Evolutionary conservation across 1,140 invertebrate species (phyloP).

Genomic region (Pentalonia nigronervosa): DNA sequence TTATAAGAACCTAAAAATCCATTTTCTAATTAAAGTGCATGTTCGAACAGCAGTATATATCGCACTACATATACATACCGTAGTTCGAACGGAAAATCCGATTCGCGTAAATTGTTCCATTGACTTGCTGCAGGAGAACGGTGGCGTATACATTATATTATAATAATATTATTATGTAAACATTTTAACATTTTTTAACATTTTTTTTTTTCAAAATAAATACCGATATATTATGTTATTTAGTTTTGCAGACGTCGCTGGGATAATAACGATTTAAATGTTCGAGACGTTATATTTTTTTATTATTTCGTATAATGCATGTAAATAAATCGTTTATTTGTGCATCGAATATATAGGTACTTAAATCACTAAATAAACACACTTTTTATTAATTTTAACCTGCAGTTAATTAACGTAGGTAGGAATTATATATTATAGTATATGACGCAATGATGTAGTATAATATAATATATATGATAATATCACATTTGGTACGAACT

Average conservation of each 20-base stretch:
- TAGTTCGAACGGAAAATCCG: not conserved
- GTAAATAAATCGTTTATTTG: not conserved
- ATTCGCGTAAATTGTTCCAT: not conserved
- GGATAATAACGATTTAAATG: not conserved
- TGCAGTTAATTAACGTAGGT: not conserved
- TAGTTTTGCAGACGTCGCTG: not conserved
- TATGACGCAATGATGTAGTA: not conserved
- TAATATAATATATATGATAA: not conserved
- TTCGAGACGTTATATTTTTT: not conserved
- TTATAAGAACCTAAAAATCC: no score
- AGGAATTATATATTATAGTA: no score
- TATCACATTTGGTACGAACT: not conserved
- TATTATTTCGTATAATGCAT: not conserved
- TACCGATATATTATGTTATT: slow-evolving; percentile 10
- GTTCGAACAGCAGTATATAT: not conserved
- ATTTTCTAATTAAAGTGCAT: no score
- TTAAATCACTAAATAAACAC: not conserved
- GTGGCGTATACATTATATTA: not conserved
- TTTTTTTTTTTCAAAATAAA: not conserved
- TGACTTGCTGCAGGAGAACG: not conserved
- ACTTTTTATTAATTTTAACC: not conserved
- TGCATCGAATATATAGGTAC: not conserved
- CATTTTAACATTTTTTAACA: not conserved
- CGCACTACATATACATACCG: not conserved
- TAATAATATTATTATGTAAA: not conserved